Evolutionary conservation across 2,113 vertebrate species (phyloP).

Genomic region (Daboia siamensis): DNA sequence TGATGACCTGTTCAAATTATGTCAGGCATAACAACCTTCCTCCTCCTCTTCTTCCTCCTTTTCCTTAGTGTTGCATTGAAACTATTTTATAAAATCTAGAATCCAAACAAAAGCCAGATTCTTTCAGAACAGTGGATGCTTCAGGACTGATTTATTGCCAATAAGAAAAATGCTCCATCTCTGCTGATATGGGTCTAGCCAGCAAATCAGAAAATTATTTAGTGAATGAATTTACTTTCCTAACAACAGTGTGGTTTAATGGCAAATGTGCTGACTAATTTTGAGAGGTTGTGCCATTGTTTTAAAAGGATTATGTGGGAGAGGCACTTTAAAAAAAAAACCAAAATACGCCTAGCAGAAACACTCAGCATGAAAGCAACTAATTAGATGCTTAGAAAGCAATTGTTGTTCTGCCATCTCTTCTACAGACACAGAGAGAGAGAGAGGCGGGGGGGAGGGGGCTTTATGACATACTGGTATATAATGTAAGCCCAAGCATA

Average conservation of each 20-base stretch:
- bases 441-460: no score
- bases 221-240: background rate
- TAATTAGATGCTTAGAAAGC: background rate
- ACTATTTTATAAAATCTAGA: background rate
- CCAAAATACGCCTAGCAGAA: background rate
- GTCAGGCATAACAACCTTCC: background rate
- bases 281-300: background rate
- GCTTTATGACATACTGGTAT: background rate
- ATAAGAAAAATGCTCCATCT: background rate
- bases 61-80: background rate
- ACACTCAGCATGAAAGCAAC: background rate
- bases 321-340: background rate
- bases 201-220: background rate
- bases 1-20: background rate
- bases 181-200: background rate
- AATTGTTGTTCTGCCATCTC: background rate
- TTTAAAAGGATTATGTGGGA: background rate
- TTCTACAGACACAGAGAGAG: background rate
- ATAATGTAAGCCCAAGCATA: background rate
- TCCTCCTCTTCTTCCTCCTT: background rate
- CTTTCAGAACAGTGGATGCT: background rate
- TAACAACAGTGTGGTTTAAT: background rate
- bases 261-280: background rate
- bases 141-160: background rate
- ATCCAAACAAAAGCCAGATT: background rate